Conservation (phyloP, 2,888 invertebrate species). For the Hemistola chrysoprasaria region DNA sequence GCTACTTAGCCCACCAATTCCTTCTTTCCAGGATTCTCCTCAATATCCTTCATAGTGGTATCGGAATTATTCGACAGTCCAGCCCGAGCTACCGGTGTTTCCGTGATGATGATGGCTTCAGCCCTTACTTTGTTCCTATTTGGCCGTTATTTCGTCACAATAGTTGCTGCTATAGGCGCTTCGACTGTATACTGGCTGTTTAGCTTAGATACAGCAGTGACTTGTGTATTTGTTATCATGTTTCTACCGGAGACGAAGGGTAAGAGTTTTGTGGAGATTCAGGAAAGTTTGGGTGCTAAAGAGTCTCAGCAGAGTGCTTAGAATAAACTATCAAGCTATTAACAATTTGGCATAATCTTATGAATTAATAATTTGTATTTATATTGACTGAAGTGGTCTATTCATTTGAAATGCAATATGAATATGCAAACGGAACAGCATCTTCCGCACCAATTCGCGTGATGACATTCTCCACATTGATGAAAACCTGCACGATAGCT, state of each 20-base stretch:
- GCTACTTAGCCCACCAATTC: no score
- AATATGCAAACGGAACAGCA: no score
- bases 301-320: background rate
- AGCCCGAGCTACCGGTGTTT: slow-evolving; percentile 46
- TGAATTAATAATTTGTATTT: no score
- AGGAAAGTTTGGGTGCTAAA: slow-evolving; percentile 35
- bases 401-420: no score
- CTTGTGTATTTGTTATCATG: slow-evolving; percentile 38
- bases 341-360: no score
- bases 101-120: slow-evolving; percentile 1
- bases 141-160: slow-evolving; percentile 45
- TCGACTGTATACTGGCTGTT: slow-evolving; percentile 30
- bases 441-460: no score
- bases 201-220: slow-evolving; percentile 23
- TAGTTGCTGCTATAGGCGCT: slow-evolving; percentile 40
- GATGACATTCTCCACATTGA: no score
- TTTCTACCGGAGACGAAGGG: slow-evolving; percentile 63
- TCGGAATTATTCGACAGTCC: slow-evolving; percentile 58
- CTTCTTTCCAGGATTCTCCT: slow-evolving; percentile 57
- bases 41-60: slow-evolving; percentile 48
- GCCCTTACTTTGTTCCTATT: slow-evolving; percentile 27
- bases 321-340: no score
- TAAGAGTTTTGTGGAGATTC: slow-evolving; percentile 56
- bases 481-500: no score
- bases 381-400: no score